Evolutionary conservation across 2,113 vertebrate species (phyloP).

Genomic region (Trichomycterus rosablanca): DNA sequence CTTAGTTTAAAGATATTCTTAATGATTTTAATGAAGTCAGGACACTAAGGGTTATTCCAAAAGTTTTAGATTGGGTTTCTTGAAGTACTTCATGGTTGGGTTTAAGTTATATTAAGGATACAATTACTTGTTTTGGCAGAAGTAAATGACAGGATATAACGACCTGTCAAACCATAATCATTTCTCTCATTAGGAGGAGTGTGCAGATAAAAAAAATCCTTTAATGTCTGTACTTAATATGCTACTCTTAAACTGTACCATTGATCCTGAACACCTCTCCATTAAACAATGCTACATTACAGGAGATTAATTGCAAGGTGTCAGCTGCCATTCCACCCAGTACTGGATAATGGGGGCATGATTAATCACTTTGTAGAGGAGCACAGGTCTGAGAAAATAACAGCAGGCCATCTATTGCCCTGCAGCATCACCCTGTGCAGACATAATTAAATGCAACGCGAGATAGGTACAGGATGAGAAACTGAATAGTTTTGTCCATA

Average conservation of each 20-base stretch:
- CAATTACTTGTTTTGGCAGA: too few species aligned
- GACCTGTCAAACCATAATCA: too few species aligned
- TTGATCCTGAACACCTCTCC: background rate
- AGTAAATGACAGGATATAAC: too few species aligned
- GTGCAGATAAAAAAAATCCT: background rate
- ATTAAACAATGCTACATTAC: constrained; percentile 4
- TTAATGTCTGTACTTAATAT: background rate
- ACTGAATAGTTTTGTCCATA: constrained; percentile 7
- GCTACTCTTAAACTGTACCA: background rate
- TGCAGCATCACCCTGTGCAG: constrained; percentile 4
- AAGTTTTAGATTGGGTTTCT: too few species aligned
- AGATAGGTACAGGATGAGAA: constrained; percentile 13
- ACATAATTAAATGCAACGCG: constrained; percentile 23
- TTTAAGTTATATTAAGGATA: too few species aligned
- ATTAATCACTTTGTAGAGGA: constrained; percentile 32
- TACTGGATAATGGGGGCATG: constrained; percentile 15
- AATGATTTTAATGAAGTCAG: too few species aligned
- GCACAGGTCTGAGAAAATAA: constrained; percentile 3
- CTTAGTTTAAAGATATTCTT: too few species aligned
- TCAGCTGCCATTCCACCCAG: background rate
- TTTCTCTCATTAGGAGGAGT: background rate
- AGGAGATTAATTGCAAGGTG: constrained; percentile 11
- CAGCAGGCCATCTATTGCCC: constrained; percentile 22
- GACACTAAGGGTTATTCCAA: too few species aligned
- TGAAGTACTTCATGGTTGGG: too few species aligned